phyloP scores from a whole-genome alignment of 2,797 vertebrate genomes.

The Yasuhikotakia modesta region DNA sequence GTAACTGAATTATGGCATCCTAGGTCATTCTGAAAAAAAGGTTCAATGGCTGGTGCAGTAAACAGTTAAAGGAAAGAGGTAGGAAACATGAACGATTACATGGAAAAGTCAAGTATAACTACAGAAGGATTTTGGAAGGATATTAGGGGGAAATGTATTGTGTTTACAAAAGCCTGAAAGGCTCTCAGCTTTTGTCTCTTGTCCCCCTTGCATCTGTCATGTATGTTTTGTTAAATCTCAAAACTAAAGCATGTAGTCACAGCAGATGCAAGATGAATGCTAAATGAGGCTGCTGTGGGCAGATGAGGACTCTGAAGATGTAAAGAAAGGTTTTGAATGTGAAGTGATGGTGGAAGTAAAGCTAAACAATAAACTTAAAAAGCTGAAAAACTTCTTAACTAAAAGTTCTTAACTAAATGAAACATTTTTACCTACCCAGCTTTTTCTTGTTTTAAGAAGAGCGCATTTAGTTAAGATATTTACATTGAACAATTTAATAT shows the following conservation, averaged over 20 bases:
- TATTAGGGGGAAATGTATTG: no score
- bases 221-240: conserved; percentile 61
- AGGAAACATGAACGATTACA: no score
- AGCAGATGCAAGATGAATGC: conserved; percentile 52
- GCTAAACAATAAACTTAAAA: no score
- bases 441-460: background rate
- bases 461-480: no score
- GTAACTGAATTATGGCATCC: background rate
- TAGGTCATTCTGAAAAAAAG: conserved; percentile 11
- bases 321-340: conserved; percentile 71
- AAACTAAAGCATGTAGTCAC: conserved; percentile 49
- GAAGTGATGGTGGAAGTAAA: conserved; percentile 67
- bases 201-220: conserved; percentile 57
- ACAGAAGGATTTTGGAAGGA: no score
- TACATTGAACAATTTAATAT: no score
- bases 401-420: no score
- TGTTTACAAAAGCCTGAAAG: background rate
- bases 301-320: conserved; percentile 62
- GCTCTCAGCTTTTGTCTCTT: conserved; percentile 59
- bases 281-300: conserved; percentile 35
- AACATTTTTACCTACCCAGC: background rate
- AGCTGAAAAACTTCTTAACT: no score
- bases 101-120: no score
- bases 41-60: conserved; percentile 20
- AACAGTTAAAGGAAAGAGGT: no score